Evolutionary conservation across 2,113 vertebrate genomes (phyloP).

Genomic region (Cranoglanis bouderius): DNA sequence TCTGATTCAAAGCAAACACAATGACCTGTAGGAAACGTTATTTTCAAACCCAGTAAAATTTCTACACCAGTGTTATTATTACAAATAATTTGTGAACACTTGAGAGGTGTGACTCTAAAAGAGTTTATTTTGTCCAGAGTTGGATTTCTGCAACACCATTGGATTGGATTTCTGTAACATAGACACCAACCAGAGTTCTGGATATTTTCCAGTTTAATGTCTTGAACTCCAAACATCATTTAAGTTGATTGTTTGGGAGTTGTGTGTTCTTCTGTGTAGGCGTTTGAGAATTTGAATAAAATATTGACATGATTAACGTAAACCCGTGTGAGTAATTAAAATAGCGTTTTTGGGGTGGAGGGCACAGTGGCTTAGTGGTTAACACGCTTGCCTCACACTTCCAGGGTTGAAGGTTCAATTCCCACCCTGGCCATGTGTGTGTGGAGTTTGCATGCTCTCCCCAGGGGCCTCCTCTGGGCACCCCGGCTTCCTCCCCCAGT

Average conservation of each 20-base stretch:
- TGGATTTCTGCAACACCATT: neutral
- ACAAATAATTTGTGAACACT: neutral
- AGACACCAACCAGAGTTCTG: neutral
- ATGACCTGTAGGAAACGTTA: neutral
- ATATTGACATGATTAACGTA: neutral
- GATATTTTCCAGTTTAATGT: neutral
- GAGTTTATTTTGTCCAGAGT: neutral
- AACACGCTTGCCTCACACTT: too few species aligned
- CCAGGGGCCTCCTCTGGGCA: too few species aligned
- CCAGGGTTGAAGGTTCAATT: too few species aligned
- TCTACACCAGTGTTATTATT: neutral
- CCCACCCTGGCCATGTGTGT: too few species aligned
- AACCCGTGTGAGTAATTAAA: neutral
- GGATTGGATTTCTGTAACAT: neutral
- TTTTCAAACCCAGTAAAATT: too few species aligned
- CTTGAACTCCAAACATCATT: neutral
- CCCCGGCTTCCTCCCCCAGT: too few species aligned
- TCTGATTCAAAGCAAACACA: neutral
- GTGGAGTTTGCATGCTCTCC: too few species aligned
- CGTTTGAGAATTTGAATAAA: neutral
- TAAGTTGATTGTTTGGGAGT: neutral
- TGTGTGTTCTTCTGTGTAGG: neutral
- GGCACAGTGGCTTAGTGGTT: too few species aligned
- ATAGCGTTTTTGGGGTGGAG: too few species aligned
- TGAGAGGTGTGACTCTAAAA: neutral